Conservation (phyloP, 2,113 vertebrate genomes). For the Pogona vitticeps region DNA sequence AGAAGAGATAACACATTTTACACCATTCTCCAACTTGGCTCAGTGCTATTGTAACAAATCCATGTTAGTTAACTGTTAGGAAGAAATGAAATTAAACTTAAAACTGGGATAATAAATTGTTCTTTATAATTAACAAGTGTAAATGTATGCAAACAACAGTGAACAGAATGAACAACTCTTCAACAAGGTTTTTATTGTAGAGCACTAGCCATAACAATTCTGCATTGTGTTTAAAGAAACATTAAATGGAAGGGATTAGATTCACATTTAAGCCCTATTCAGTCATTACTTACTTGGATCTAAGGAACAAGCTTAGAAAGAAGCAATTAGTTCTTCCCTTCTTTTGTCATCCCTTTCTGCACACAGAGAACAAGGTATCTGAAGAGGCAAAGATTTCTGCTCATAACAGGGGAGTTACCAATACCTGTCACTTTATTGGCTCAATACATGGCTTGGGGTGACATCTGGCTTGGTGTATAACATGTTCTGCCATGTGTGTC, state of each 20-base stretch:
- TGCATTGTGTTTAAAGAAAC: neutral
- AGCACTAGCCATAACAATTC: neutral
- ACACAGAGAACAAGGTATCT: too few relatives aligned
- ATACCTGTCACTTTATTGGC: neutral
- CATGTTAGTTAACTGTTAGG: neutral
- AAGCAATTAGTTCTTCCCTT: too few relatives aligned
- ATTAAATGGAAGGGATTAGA: neutral
- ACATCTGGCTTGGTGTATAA: neutral
- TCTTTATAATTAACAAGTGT: neutral
- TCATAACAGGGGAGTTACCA: neutral
- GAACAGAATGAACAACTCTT: neutral
- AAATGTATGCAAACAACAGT: slow-evolving; percentile 3
- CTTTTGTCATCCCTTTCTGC: too few relatives aligned
- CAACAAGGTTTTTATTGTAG: neutral
- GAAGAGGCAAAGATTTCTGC: too few relatives aligned
- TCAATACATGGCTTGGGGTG: neutral
- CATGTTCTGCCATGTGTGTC: neutral
- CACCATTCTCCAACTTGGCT: neutral
- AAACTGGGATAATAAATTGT: neutral
- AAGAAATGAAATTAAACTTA: neutral
- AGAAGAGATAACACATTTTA: neutral
- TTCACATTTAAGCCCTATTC: neutral
- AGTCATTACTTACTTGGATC: neutral
- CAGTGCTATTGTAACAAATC: neutral
- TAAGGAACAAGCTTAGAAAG: too few relatives aligned